A percentile compares a stretch with the other conserved stretches of the same genome.
Evolutionary conservation across 37 sponge, comb jelly and placozoan genomes (phyloP).

Genomic region (Geodia barretti): DNA sequence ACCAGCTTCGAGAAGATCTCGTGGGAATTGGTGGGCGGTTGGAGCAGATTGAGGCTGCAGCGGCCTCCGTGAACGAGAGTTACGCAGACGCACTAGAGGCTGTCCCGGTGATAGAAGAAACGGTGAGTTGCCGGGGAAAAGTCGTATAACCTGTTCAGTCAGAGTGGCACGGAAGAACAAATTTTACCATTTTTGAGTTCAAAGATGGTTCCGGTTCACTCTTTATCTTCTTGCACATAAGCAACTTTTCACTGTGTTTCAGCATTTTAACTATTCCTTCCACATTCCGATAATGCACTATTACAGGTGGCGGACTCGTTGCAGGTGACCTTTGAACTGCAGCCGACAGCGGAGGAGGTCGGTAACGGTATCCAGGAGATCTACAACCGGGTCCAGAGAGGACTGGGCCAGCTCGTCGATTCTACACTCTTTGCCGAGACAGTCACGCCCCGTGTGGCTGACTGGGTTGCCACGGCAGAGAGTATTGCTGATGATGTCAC

Average conservation of each 20-base stretch:
- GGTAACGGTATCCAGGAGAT: background rate
- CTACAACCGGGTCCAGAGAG: background rate
- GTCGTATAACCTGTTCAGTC: too few relatives aligned
- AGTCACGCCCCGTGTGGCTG: background rate
- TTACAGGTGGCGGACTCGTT: background rate
- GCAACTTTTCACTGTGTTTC: too few relatives aligned
- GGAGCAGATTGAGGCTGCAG: background rate
- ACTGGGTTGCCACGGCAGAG: background rate
- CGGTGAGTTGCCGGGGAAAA: too few relatives aligned
- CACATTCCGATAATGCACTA: too few relatives aligned
- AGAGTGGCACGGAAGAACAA: too few relatives aligned
- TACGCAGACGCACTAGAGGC: background rate
- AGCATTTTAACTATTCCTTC: too few relatives aligned
- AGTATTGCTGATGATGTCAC: background rate
- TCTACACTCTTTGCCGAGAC: background rate
- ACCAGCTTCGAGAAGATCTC: too few relatives aligned
- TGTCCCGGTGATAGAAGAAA: background rate
- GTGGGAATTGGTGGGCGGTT: too few relatives aligned
- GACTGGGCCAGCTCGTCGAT: background rate
- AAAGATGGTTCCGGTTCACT: too few relatives aligned
- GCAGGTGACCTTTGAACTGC: background rate
- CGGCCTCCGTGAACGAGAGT: background rate
- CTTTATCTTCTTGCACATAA: too few relatives aligned
- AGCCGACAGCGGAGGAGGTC: background rate
- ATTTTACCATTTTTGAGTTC: too few relatives aligned